Base-by-base conservation (phyloP, 2,113 vertebrate species). In the Strix uralensis region DNA sequence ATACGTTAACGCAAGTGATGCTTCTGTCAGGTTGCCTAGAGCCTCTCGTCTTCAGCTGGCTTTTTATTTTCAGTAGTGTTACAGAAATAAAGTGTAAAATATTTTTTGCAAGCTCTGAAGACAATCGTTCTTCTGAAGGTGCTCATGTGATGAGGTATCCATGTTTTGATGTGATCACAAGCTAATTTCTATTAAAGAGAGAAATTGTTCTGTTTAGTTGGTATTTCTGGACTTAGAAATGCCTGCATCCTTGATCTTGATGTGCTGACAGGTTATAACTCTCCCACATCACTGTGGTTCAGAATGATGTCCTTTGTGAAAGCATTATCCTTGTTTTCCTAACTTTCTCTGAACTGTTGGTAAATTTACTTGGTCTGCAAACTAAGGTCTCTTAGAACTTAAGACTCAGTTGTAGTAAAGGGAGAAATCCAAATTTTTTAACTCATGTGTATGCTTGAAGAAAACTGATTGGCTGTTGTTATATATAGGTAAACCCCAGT, bases 401-500 rank as follows among this genome's bases (percentile, higher is more conserved):
- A 83, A 94, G 42, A 44, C 36, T 92, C 17, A 4, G 82, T 91
- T 97, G 84, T 98, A 97, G 97, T 96, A 97, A 88, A 97, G 96
- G 98, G 95, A 96, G 94, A 97, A 97, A 96, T 98, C 98, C 98
- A 98, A 97, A 95, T 93, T 98, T 98, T 96, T 94, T 91, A 95
- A 97, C 90, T 97, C 73, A 92, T 96, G 73, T 98, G 70, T 98
- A 63, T 98, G 94, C 97, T 98, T 98, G 97, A 98, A 98, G 97
- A 97, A 97, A 98, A 98, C 98, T 98, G 98, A 98, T 98, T 98
- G 98, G 98, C 98, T 98, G 98, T 98, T 98, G 94, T 98, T 98
- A 97, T 98, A 97, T 95, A 74, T 98, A 99, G 99, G 98, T 99
- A 94, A 99, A 98, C 91, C 98, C 97, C 93, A 99, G 98, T 98